Evolutionary conservation across 2,888 invertebrate genomes (phyloP).

Genomic region (Drosophila kambysellisi): DNA sequence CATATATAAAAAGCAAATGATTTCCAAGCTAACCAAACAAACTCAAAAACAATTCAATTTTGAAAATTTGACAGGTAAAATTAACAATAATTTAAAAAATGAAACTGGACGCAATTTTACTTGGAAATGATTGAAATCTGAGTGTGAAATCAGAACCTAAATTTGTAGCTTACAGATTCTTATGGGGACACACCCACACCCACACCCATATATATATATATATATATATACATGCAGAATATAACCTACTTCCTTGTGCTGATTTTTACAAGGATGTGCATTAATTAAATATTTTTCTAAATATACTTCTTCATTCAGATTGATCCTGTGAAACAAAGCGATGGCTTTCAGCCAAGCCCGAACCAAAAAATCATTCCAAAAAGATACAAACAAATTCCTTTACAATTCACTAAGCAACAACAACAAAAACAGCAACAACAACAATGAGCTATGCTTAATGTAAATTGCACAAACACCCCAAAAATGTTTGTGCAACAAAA

Average conservation of each 20-base stretch:
- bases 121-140: neutral
- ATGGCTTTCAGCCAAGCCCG: neutral
- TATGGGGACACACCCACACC: neutral
- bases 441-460: conserved; percentile 8
- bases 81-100: neutral
- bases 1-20: neutral
- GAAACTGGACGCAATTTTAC: no score
- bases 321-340: neutral
- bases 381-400: conserved; percentile 29
- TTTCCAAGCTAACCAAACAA: neutral
- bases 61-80: neutral
- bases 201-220: no score
- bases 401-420: conserved; percentile 28
- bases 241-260: neutral
- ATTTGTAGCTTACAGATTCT: neutral
- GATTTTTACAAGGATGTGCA: neutral
- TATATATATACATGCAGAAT: neutral
- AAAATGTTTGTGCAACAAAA: conserved; percentile 53
- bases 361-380: conserved; percentile 10
- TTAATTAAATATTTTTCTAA: neutral
- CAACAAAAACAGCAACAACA: conserved; percentile 13
- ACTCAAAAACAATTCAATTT: neutral
- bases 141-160: neutral
- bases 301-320: neutral
- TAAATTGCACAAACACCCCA: conserved; percentile 30